Evolutionary conservation across 2,888 invertebrate genomes (phyloP), one percentile per base, ranked within the genome.

Genomic region (Auanema sp.): DNA sequence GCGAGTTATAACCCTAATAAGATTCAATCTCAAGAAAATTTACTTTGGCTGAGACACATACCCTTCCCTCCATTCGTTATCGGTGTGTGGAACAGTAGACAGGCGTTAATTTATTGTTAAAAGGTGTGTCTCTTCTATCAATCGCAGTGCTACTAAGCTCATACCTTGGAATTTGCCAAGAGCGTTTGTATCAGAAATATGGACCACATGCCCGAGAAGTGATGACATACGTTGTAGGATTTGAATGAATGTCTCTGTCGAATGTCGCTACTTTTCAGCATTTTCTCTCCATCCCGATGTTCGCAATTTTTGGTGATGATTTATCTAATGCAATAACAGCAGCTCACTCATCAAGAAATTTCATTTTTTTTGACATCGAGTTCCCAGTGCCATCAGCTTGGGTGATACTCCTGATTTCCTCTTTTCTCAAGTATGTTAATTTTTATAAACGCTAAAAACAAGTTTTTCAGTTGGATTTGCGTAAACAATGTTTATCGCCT

Each of bases 61-160:
- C 64, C 73, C 0, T 40, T 77, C 10, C 66, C 74, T 24, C 68
- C 72, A 60, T 76, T 77, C 56, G 12, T 67, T 47, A 64, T 72
- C 40, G 74, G 72, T 70, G 25, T 11, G 53, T 55, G 6, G 16
- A 33, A 8, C 8, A 33, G 8, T 33, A 33, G 3, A 3, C 33
- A 33, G 8, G n/a, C 33, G 25, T 52, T 52, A 23, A 18, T 41
- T 18, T 55, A 40, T 24, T 54, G 18, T 52, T 52, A 55, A 55
- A 24, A 78, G 80, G 80, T 12, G 64, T 83, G 57, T 85, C 87
- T 0, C 88, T 96, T 62, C 85, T 97, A 55, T 91, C 92, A 0
- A 87, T 91, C 60, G 93, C 95, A 0, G 86, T 97, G 58, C 90
- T 97, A 77, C 87, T 95, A 65, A 95, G 96, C 0, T 94, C 97